Base-by-base conservation (phyloP, 2,113 vertebrate genomes). In the Erinaceus europaeus region DNA sequence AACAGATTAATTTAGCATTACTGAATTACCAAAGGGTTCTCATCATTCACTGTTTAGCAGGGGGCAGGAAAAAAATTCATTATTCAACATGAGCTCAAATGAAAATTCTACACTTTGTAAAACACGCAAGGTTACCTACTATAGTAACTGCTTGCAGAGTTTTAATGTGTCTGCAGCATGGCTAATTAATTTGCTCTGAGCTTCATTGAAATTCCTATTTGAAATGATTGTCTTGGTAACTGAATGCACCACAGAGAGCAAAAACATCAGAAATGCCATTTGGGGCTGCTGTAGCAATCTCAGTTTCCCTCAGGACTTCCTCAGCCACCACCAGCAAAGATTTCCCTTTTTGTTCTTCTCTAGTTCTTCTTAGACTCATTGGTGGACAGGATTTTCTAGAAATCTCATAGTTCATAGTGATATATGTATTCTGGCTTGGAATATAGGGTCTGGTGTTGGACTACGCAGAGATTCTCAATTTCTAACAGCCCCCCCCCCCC, bases 181-280 rank as follows among this genome's bases (percentile, higher is more conserved):
- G 93, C 89, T 93, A 96, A 95, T 96, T 95, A 94, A 93, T 94
- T 95, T 95, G 89, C 94, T 95, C 76, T 86, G 74, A 94, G 89
- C 87, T 94, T 93, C 84, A 38, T 69, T 92, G 91, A 92, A 84
- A 94, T 94, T 95, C 90, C 91, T 93, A 89, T 93, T 95, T 86
- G 90, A 94, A 78, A 91, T 90, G 90, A 95, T 94, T 93, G 84
- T 94, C 92, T 94, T 91, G 77, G 84, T 93, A 94, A 90, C 81
- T 89, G 92, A 93, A 90, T 72, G 90, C 36, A 87, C 83, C 84
- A 72, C 61, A 59, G 92, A 95, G 90, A 90, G 74, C 1, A 34
- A 74, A 84, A 82, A 87, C 50, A 75, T 92, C 55, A 90, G 75
- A 90, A 90, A 78, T 79, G 42, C 75, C 55, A 50, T 85, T 82